Percentiles rank a stretch among this genome's conserved stretches.
Conservation (phyloP, 2,888 invertebrate genomes). For the Nineta flava region DNA sequence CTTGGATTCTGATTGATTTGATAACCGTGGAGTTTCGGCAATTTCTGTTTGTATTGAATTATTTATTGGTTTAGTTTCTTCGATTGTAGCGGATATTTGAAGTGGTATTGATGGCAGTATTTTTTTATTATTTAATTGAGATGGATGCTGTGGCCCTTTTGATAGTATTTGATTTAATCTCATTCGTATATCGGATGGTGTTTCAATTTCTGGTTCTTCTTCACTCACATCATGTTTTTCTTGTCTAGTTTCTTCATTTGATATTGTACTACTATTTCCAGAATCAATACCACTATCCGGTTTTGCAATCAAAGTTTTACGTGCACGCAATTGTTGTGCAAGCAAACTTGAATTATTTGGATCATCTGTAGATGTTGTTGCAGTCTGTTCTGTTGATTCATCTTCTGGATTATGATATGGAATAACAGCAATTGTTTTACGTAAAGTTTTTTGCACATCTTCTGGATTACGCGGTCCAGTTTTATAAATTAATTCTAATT, state of each 20-base stretch:
- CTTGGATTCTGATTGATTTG: neutral
- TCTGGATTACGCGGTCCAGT: neutral
- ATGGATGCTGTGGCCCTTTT: neutral
- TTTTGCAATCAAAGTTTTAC: neutral
- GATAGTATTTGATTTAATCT: neutral
- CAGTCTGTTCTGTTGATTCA: neutral
- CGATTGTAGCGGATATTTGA: neutral
- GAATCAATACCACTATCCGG: neutral
- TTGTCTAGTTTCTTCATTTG: no score
- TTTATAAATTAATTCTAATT: conserved; percentile 2
- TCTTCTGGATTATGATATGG: neutral
- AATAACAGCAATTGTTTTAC: neutral
- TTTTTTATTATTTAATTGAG: neutral
- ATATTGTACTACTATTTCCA: neutral
- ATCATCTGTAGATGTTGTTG: neutral
- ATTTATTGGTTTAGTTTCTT: neutral
- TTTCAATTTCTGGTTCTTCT: neutral
- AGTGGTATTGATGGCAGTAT: neutral
- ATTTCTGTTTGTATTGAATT: neutral
- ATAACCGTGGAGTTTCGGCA: neutral
- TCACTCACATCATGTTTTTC: no score
- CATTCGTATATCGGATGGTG: neutral
- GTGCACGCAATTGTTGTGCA: neutral
- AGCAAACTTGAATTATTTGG: neutral
- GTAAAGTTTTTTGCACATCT: neutral